phyloP scores from a whole-genome alignment of 2,113 vertebrate species.

The Myxocyprinus asiaticus region DNA sequence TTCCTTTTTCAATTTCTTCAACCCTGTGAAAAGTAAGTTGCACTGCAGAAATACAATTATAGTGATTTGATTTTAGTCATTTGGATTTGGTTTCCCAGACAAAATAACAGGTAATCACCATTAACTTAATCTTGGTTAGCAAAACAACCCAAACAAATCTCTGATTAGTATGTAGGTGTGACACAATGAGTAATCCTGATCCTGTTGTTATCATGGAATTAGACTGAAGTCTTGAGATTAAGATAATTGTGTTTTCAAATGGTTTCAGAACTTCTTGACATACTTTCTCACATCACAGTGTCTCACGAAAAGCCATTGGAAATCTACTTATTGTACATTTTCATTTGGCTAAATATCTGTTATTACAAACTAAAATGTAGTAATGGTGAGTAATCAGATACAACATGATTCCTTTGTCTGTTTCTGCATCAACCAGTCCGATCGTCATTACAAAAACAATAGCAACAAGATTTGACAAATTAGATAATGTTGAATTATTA shows the following conservation, averaged over 20 bases:
- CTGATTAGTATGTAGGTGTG: background rate
- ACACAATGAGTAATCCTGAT: background rate
- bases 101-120: too few species aligned
- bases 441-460: too few species aligned
- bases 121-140: background rate
- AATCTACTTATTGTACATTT: background rate
- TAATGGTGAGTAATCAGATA: too few species aligned
- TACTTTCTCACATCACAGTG: background rate
- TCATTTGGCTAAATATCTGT: background rate
- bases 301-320: background rate
- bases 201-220: background rate
- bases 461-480: too few species aligned
- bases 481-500: too few species aligned
- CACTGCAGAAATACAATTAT: background rate
- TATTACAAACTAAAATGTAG: too few species aligned
- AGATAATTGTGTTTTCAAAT: background rate
- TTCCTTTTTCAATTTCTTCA: slow-evolving; percentile 99
- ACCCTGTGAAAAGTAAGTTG: slow-evolving; percentile 85
- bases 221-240: background rate
- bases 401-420: too few species aligned
- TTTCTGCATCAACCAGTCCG: too few species aligned
- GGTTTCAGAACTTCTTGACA: background rate
- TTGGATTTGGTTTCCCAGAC: background rate
- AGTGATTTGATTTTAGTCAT: background rate
- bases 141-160: background rate